phyloP scores from a whole-genome alignment of 2,797 vertebrate species.

The Ciconia nigra region DNA sequence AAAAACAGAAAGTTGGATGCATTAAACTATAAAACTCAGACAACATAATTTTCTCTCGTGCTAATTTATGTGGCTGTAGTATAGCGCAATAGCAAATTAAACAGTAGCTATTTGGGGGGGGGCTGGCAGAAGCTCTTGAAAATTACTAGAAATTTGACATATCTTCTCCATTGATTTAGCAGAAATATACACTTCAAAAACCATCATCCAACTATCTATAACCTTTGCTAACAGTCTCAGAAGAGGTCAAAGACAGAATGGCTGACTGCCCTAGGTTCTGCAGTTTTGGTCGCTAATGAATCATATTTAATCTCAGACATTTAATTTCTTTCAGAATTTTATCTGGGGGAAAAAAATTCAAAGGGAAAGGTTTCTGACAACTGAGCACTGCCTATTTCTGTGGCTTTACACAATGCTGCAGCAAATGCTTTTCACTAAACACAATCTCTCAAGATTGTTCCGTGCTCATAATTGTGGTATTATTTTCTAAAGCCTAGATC shows the following conservation, averaged over 20 bases:
- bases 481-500: not conserved
- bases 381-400: not conserved
- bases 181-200: not conserved
- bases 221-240: not conserved
- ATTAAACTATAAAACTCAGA: not conserved
- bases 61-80: not conserved
- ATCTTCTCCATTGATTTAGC: not conserved
- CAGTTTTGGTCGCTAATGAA: not conserved
- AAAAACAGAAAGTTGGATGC: not conserved
- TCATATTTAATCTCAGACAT: not conserved
- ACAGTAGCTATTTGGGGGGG: not conserved
- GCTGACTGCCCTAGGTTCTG: not conserved
- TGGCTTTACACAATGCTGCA: not conserved
- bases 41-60: not conserved
- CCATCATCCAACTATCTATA: not conserved
- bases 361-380: not conserved
- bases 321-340: not conserved
- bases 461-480: not conserved
- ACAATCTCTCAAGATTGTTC: not conserved
- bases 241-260: not conserved
- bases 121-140: not conserved
- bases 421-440: not conserved
- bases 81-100: not conserved
- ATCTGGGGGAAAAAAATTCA: not conserved
- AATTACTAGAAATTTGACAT: not conserved